Evolutionary conservation across 2,113 vertebrate genomes (phyloP), one percentile per base, ranked within the genome.

Genomic region (Nicator chloris): DNA sequence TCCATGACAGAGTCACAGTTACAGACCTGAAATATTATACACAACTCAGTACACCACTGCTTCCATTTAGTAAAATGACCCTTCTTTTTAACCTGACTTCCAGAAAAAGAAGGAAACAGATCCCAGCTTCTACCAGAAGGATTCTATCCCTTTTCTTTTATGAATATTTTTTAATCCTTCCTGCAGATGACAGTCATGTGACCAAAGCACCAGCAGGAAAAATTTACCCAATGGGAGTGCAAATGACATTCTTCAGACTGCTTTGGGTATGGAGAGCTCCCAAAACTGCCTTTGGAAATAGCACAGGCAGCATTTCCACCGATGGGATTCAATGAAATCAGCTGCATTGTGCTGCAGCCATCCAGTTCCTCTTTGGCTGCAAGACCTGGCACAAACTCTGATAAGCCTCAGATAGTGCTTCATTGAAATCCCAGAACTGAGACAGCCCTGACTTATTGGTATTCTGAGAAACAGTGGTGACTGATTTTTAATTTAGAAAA

Each of bases 331-430:
- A 95, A 95, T 61, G 63, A 83, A 93, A 92, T 93, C 83, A 94
- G 89, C 91, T 76, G 92, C 92, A 94, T 89, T 94, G 95, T 85
- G 81, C 92, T 69, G 79, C 82, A 88, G 80, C 85, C 90, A 94
- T 92, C 86, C 56, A 92, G 83, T 86, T 94, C 95, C 95, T 96
- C 93, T 95, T 85, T 97, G 95, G 95, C 94, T 96, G 64, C 57
- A 87, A 90, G 91, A 37, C 66, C 68, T 89, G 93, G 92, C 93
- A 82, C 81, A 56, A 93, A 72, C 75, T 44, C 11, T 60, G 86
- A 96, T 92, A 91, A 96, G 85, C 88, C 50, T 72, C 78, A 92
- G 94, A 96, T 93, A 95, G 79, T 2, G 84, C 70, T 89, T 85
- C 87, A 87, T 1, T 91, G 84, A 89, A 92, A 96, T 91, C 90